A percentile compares a stretch with the other conserved stretches of the same genome.
Conservation (phyloP, 2,888 invertebrate genomes). For the Eumacrocentrus americanus region DNA sequence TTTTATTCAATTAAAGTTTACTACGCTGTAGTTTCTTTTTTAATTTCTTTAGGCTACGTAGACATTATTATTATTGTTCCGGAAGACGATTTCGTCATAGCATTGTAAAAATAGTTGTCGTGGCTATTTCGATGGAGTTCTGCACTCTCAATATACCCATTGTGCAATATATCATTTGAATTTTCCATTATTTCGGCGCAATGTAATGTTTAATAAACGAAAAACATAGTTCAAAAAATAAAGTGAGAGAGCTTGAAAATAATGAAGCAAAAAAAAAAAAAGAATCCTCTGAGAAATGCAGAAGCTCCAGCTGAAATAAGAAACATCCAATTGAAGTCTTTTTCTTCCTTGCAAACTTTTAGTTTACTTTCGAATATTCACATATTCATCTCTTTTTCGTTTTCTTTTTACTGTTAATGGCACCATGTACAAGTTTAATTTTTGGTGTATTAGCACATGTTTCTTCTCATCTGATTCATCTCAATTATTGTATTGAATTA, state of each 20-base stretch:
- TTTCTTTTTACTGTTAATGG: not conserved
- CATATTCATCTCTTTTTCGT: not conserved
- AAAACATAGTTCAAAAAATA: no score
- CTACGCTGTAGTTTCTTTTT: conserved; percentile 28
- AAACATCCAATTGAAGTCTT: not conserved
- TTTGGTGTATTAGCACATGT: conserved; percentile 24
- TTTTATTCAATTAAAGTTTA: conserved; percentile 33
- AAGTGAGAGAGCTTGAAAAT: not conserved
- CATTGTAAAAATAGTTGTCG: conserved; percentile 55
- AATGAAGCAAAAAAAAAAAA: no score
- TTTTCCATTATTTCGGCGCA: not conserved
- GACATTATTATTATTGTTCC: conserved; percentile 46
- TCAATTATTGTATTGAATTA: not conserved
- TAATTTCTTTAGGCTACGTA: conserved; percentile 28
- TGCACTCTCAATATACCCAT: conserved; percentile 33
- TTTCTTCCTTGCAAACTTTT: no score
- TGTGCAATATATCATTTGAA: not conserved
- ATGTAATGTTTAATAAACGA: no score
- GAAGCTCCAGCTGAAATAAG: not conserved
- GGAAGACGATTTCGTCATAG: conserved; percentile 56
- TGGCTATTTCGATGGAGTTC: conserved; percentile 41
- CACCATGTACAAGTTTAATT: conserved; percentile 40
- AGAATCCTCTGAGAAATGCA: not conserved
- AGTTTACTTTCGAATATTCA: no score
- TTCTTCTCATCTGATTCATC: conserved; percentile 16